Evolutionary conservation across 2,888 invertebrate species (phyloP).

Genomic region (Drosophila sordidula): DNA sequence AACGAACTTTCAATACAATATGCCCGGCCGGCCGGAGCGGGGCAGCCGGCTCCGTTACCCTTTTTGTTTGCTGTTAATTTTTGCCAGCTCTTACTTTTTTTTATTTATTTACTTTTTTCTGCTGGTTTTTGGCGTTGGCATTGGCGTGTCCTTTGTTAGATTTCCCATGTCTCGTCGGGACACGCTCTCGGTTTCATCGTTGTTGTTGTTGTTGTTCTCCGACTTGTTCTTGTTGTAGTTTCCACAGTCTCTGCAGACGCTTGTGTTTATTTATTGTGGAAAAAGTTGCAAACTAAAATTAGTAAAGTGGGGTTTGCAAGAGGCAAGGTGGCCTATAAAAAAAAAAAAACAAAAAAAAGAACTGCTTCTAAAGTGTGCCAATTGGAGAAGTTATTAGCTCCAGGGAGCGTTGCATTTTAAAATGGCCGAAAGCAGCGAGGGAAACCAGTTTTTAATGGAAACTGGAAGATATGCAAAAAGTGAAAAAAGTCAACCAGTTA

Average conservation of each 20-base stretch:
- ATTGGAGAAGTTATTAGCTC: constrained; percentile 63
- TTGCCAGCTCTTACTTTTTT: constrained; percentile 28
- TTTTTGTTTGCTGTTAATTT: constrained; percentile 77
- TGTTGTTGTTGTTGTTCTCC: constrained; percentile 21
- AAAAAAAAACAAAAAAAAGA: constrained; percentile 4
- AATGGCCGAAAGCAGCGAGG: constrained; percentile 5
- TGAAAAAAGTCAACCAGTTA: no score
- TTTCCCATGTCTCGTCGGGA: constrained; percentile 67
- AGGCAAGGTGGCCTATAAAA: constrained; percentile 49
- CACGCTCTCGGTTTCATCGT: constrained; percentile 54
- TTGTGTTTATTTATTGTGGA: constrained; percentile 68
- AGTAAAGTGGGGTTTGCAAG: constrained; percentile 59
- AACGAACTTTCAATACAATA: constrained; percentile 80
- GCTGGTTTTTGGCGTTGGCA: constrained; percentile 38
- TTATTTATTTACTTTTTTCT: constrained; percentile 14
- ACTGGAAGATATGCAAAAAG: not conserved
- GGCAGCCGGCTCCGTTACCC: constrained; percentile 47
- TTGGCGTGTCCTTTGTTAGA: constrained; percentile 67
- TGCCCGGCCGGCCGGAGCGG: constrained; percentile 47
- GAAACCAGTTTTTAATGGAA: not conserved
- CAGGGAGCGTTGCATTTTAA: constrained; percentile 9
- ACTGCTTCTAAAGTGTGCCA: constrained; percentile 63
- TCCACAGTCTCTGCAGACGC: constrained; percentile 59
- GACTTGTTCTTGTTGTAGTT: constrained; percentile 29
- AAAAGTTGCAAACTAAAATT: constrained; percentile 77